phyloP scores from a whole-genome alignment of 2,113 vertebrate species.

The Terrapene triunguis region DNA sequence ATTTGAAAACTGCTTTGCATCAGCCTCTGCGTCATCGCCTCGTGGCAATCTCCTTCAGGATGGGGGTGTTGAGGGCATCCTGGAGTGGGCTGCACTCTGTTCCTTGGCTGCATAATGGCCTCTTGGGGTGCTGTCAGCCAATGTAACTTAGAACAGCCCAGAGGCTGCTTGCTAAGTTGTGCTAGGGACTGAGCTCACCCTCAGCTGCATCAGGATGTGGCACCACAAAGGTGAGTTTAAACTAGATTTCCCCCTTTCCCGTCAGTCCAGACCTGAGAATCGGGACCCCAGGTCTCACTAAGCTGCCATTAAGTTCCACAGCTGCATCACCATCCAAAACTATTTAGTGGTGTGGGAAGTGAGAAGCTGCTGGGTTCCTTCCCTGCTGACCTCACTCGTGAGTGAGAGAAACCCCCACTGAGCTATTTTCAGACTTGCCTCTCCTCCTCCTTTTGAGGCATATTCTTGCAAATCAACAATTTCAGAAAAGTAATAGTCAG shows the following conservation, averaged over 20 bases:
- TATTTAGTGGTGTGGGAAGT: neutral
- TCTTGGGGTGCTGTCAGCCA: neutral
- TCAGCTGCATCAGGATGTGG: neutral
- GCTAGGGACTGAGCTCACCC: neutral
- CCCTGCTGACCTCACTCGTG: neutral
- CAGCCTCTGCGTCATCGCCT: neutral
- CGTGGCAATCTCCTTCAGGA: neutral
- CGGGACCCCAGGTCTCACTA: neutral
- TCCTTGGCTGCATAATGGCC: neutral
- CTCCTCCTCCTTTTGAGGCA: neutral
- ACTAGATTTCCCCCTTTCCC: neutral
- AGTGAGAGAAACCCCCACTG: neutral
- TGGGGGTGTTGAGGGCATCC: neutral
- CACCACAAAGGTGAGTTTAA: neutral
- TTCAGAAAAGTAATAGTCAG: neutral
- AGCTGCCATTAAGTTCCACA: rapidly evolving
- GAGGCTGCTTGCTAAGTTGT: neutral
- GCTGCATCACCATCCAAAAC: neutral
- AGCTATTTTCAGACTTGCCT: neutral
- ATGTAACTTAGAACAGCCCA: neutral
- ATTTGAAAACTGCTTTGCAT: no score
- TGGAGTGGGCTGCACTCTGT: neutral
- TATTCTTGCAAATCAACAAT: neutral
- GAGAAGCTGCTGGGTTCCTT: neutral
- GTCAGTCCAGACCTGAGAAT: neutral